These are phyloP conservation scores for Pluvianellus socialis DNA, from an alignment of 2,113 vertebrate species.

Conservation along the genomic window DNA sequence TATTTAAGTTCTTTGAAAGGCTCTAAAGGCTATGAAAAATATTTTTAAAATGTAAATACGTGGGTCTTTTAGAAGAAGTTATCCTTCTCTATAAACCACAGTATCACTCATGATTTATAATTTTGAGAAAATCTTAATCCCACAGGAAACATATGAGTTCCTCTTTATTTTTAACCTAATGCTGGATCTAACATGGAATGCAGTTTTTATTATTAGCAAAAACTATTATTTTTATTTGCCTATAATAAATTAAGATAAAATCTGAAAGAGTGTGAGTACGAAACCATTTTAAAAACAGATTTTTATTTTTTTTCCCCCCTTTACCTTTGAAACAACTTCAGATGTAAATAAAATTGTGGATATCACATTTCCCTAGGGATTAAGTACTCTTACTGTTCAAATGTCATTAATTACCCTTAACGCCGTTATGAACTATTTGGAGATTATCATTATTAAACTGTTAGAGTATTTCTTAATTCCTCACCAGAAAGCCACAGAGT, in stretches of 20 bases:
- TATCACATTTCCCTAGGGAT: slow-evolving; percentile 52
- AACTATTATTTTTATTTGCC: slow-evolving; percentile 52
- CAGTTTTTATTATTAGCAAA: slow-evolving; percentile 47
- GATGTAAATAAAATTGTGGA: slow-evolving; percentile 58
- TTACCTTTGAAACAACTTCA: slow-evolving; percentile 31
- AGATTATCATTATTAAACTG: slow-evolving; percentile 70
- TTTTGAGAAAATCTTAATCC: slow-evolving; percentile 65
- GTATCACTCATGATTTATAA: slow-evolving; percentile 61
- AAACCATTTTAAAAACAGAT: slow-evolving; percentile 1
- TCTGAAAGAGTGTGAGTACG: slow-evolving; percentile 8
- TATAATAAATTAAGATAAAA: slow-evolving; percentile 51
- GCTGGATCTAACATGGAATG: slow-evolving; percentile 46
- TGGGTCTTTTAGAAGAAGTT: slow-evolving; percentile 23
- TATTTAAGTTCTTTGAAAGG: slow-evolving; percentile 49
- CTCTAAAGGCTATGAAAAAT: slow-evolving; percentile 29
- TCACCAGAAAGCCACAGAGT: slow-evolving; percentile 62
- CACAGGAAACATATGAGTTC: slow-evolving; percentile 60
- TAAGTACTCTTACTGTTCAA: slow-evolving; percentile 58
- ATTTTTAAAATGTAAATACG: slow-evolving; percentile 60
- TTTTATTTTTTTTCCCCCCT: not conserved
- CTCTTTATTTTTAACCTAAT: slow-evolving; percentile 68
- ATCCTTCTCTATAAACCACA: slow-evolving; percentile 54
- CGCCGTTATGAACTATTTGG: slow-evolving; percentile 67
- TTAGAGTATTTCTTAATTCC: slow-evolving; percentile 66
- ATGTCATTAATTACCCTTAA: slow-evolving; percentile 70